A percentile compares a stretch with the other conserved stretches of the same genome.
phyloP scores from a whole-genome alignment of 2,797 vertebrate species.

The Mus spretus region DNA sequence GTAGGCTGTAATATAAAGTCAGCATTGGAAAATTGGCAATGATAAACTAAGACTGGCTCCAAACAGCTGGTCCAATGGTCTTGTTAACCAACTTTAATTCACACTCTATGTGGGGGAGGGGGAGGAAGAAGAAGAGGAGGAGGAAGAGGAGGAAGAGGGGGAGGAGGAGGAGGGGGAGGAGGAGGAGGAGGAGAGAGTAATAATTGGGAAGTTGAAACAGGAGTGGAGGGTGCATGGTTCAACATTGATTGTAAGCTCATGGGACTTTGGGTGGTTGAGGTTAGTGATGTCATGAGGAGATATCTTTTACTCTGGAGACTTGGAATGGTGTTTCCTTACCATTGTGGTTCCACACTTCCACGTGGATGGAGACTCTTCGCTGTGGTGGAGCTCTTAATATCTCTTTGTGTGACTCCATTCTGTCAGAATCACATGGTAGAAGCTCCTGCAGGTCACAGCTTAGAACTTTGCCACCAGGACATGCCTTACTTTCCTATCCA shows the following conservation, averaged over 20 bases:
- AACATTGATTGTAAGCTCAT: too few relatives aligned
- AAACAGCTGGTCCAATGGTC: neutral
- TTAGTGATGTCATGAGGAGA: neutral
- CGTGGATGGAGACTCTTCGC: neutral
- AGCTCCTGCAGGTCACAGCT: neutral
- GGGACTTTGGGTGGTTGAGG: neutral
- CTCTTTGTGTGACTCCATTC: neutral
- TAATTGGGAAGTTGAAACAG: accelerated
- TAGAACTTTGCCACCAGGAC: neutral
- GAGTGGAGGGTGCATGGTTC: too few relatives aligned
- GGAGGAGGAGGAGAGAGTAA: neutral
- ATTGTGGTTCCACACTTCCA: neutral
- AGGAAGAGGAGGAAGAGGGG: too few relatives aligned
- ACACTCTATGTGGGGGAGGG: too few relatives aligned
- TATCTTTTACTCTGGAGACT: neutral
- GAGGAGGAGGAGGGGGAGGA: too few relatives aligned
- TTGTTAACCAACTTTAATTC: neutral
- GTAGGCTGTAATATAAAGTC: neutral
- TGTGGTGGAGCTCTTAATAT: accelerated
- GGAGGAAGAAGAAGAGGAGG: accelerated
- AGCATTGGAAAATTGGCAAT: neutral
- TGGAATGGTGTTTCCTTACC: neutral
- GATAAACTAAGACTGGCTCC: neutral
- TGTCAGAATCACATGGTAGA: neutral
- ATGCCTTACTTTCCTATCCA: too few relatives aligned